Percentiles rank a stretch among this genome's conserved stretches.
phyloP scores from a whole-genome alignment of 2,888 invertebrate genomes.

The Beris morrisii region DNA sequence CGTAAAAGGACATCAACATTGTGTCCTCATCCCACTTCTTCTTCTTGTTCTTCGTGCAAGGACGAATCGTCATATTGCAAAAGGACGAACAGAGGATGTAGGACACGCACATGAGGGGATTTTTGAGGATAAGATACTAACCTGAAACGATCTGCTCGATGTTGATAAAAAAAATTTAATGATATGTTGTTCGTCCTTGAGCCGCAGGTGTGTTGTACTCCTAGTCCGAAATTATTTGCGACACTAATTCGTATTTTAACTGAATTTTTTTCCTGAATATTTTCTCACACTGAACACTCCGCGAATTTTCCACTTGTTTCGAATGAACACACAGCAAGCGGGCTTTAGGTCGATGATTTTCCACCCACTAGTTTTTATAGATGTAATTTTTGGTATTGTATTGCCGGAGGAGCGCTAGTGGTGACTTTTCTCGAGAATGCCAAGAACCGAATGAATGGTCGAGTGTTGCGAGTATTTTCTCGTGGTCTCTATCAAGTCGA shows the following conservation, averaged over 20 bases:
- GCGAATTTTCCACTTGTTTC: conserved; percentile 18
- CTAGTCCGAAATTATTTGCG: too few species aligned
- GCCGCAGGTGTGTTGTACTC: too few species aligned
- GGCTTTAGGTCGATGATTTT: conserved; percentile 26
- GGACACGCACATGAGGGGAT: too few species aligned
- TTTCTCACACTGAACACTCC: too few species aligned
- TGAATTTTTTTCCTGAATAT: too few species aligned
- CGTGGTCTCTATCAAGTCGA: neutral
- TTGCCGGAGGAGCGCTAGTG: neutral
- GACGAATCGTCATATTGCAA: conserved; percentile 14
- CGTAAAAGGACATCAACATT: conserved; percentile 25
- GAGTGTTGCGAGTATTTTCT: neutral
- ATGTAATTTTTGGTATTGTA: conserved; percentile 1
- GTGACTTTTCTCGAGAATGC: conserved; percentile 8
- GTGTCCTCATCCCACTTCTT: neutral
- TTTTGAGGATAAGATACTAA: neutral
- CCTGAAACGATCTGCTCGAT: too few species aligned
- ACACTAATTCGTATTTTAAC: too few species aligned
- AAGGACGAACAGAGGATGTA: neutral
- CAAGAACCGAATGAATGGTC: conserved; percentile 27
- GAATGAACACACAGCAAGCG: conserved; percentile 18
- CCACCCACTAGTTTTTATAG: conserved; percentile 25
- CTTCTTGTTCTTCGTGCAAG: conserved; percentile 10
- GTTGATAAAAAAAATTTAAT: too few species aligned
- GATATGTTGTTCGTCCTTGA: too few species aligned